These are phyloP conservation scores for Gasterosteus nipponicus DNA, from an alignment of 2,113 vertebrate species.

Conservation along the genomic window DNA sequence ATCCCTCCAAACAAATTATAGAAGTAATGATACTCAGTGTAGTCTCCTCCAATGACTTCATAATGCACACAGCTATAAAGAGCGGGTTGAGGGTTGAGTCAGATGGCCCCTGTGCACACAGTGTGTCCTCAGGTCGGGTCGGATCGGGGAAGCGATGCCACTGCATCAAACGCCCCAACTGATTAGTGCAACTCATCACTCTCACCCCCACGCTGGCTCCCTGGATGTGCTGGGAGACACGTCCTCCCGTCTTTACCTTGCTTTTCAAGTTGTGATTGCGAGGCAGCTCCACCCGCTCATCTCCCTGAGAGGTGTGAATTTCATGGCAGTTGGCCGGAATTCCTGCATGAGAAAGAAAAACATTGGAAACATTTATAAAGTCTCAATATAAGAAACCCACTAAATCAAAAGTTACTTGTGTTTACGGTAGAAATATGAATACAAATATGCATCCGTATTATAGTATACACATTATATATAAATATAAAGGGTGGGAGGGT, in stretches of 20 bases:
- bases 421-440: neutral
- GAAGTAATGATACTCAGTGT: neutral
- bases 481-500: neutral
- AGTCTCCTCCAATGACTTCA: neutral
- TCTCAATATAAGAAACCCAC: neutral
- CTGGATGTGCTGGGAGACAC: no score
- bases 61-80: no score
- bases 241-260: neutral
- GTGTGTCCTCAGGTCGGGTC: conserved; percentile 70
- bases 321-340: neutral
- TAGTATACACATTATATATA: no score
- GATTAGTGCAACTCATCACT: conserved; percentile 80
- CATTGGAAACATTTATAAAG: neutral
- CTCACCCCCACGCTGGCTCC: conserved; percentile 24
- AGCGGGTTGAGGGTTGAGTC: conserved; percentile 58
- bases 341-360: neutral
- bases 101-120: conserved; percentile 82
- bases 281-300: neutral
- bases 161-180: conserved; percentile 63
- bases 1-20: neutral
- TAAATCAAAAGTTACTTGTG: neutral
- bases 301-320: neutral
- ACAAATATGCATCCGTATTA: no score
- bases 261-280: no score
- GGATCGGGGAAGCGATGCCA: conserved; percentile 55